phyloP scores from a whole-genome alignment of 2,888 invertebrate genomes.

The Drosophila quinaria region DNA sequence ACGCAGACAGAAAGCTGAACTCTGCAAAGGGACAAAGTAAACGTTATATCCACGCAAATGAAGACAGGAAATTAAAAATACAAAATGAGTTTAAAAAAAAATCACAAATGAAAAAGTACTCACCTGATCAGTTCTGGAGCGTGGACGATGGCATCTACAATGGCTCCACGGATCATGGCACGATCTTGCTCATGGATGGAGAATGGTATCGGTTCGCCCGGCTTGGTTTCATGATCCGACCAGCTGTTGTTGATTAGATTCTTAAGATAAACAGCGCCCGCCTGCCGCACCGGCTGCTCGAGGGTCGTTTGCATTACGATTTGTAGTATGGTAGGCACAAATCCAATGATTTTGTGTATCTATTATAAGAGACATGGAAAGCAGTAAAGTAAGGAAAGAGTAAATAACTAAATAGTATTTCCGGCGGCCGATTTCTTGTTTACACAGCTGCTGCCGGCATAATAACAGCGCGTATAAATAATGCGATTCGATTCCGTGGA shows the following conservation, averaged over 20 bases:
- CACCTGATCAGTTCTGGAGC: slow-evolving; percentile 94
- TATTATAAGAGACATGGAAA: slow-evolving; percentile 82
- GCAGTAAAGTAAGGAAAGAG: slow-evolving; percentile 31
- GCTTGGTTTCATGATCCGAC: slow-evolving; percentile 93
- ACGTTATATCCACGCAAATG: background rate
- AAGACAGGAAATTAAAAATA: background rate
- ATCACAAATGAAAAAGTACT: background rate
- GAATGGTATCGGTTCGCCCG: slow-evolving; percentile 91
- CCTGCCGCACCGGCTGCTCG: slow-evolving; percentile 97
- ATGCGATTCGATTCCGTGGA: slow-evolving; percentile 38
- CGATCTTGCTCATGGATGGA: slow-evolving; percentile 98
- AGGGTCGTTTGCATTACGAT: slow-evolving; percentile 96
- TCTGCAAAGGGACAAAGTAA: slow-evolving; percentile 85
- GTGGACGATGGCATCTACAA: slow-evolving; percentile 98
- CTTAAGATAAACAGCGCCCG: slow-evolving; percentile 98
- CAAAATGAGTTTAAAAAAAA: too few species aligned
- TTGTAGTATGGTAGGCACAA: slow-evolving; percentile 96
- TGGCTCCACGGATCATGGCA: slow-evolving; percentile 95
- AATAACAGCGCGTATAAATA: slow-evolving; percentile 36
- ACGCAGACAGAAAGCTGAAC: slow-evolving; percentile 97
- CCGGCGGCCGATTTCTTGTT: slow-evolving; percentile 52
- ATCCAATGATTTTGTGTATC: slow-evolving; percentile 98
- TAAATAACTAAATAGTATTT: slow-evolving; percentile 37
- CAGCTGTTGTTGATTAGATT: slow-evolving; percentile 96
- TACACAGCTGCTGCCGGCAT: slow-evolving; percentile 69